phyloP scores from a whole-genome alignment of 2,113 vertebrate species.

The Osmerus mordax region DNA sequence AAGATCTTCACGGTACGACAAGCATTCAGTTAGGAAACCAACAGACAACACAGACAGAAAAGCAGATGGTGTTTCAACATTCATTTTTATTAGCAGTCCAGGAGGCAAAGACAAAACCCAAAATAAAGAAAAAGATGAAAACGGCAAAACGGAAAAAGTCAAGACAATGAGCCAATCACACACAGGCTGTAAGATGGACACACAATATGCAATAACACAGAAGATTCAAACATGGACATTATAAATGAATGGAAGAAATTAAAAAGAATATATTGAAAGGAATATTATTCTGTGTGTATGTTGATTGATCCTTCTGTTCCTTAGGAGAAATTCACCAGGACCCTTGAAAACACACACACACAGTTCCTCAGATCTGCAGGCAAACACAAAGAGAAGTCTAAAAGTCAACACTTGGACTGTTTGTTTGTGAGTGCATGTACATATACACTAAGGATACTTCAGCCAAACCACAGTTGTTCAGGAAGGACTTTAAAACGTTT shows the following conservation, averaged over 20 bases:
- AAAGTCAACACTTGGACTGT: conserved; percentile 8
- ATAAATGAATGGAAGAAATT: conserved; percentile 36
- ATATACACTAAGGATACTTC: conserved; percentile 19
- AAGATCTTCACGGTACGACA: not conserved
- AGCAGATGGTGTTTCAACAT: conserved; percentile 45
- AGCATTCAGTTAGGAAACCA: too few species aligned
- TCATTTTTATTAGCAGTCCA: conserved; percentile 69
- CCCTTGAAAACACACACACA: conserved; percentile 15
- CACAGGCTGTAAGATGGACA: conserved; percentile 35
- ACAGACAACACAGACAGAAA: too few species aligned
- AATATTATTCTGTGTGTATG: conserved; percentile 26
- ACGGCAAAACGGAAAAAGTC: conserved; percentile 8
- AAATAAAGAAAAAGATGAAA: conserved; percentile 10
- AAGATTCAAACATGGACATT: conserved; percentile 29
- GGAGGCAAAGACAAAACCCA: conserved; percentile 53
- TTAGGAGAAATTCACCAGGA: conserved; percentile 73
- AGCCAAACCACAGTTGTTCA: conserved; percentile 52
- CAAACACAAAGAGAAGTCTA: conserved; percentile 24
- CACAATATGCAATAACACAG: conserved; percentile 36
- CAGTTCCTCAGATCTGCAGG: not conserved
- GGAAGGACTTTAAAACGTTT: conserved; percentile 65
- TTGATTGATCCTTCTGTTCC: conserved; percentile 72
- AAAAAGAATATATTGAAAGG: conserved; percentile 10
- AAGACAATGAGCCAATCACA: conserved; percentile 37
- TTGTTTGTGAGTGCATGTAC: conserved; percentile 9